These are phyloP conservation scores for Cinclus mexicanus DNA, from an alignment of 2,113 vertebrate species.

Conservation along the genomic window DNA sequence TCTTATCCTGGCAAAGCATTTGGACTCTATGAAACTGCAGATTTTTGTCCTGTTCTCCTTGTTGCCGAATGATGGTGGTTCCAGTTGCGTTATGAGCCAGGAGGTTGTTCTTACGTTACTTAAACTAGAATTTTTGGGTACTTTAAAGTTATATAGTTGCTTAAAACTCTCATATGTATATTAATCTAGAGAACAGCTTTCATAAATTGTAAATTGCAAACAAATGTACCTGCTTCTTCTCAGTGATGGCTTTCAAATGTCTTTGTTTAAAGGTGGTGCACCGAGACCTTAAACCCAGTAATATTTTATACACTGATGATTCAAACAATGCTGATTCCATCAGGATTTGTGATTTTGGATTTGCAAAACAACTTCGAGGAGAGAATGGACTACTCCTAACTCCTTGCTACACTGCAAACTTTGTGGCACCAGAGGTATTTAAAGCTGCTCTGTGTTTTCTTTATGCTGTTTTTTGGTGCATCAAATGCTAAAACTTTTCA, in stretches of 20 bases:
- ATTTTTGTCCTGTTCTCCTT: background rate
- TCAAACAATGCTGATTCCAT: constrained; percentile 96
- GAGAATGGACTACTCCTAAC: constrained; percentile 95
- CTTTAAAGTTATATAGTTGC: background rate
- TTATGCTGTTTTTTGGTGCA: background rate
- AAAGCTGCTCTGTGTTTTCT: background rate
- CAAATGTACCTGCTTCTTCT: background rate
- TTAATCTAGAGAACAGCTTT: background rate
- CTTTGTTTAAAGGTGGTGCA: constrained; percentile 87
- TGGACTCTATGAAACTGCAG: background rate
- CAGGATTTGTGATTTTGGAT: constrained; percentile 96
- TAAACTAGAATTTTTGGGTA: background rate
- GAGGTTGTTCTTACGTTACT: background rate
- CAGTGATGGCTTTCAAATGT: background rate
- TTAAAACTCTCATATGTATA: background rate
- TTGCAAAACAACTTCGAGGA: constrained; percentile 94
- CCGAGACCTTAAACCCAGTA: constrained; percentile 97
- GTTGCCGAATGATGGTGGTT: background rate
- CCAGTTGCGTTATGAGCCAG: background rate
- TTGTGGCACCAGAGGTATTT: constrained; percentile 95
- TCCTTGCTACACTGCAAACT: constrained; percentile 97
- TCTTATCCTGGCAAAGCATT: background rate
- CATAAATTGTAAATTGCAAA: background rate
- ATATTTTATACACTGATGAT: constrained; percentile 97
- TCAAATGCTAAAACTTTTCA: background rate